Evolutionary conservation across 1,140 invertebrate genomes (phyloP), one percentile per base, ranked within the genome.

Genomic region (Nasonia longicornis): DNA sequence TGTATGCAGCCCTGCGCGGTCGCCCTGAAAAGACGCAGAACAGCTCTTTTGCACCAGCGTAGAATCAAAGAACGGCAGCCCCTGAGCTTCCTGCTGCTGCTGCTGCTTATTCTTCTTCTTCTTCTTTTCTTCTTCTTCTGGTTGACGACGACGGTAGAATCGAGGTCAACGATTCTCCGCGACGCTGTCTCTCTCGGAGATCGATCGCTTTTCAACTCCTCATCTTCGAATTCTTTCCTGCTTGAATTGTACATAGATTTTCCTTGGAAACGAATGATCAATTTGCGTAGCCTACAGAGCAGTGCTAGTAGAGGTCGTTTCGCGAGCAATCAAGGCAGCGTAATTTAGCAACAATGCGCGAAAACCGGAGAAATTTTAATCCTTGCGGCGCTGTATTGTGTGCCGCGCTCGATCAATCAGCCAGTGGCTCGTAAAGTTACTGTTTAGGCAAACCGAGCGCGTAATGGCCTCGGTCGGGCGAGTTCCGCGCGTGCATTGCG

Each of bases 401-500:
- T 26, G 22, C n/a, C 10, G 70, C 70, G 4, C 16, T 72, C 70
- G 70, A 45, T 72, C 70, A 38, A 45, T 22, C 42, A n/a, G 31
- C 16, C 29, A 0, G 35, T n/a, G 3, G 38, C 70, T 45, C 38
- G 70, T 72, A 72, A 72, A 72, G n/a, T 48, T 42, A 22, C 42
- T 48, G 42, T 48, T 72, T 72, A 45, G 42, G 6, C n/a, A 48
- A 72, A 72, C 42, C 52, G 42, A 72, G 70, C 70, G 20, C 3
- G 10, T 72, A 72, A 72, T 72, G 35, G 70, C 70, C 20, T 42
- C 16, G 12, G 69, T 1, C 6, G 42, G 2, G 38, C 70, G 70
- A 71, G 35, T 71, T 42, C 38, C 70, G 31, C 31, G 67, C 83
- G 82, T 66, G 82, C 75, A 52, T 52, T 29, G 52, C 64, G 3